These are phyloP conservation scores for Dendrocincla tyrannina DNA, from an alignment of 2,797 vertebrate species.

Conservation along the genomic window DNA sequence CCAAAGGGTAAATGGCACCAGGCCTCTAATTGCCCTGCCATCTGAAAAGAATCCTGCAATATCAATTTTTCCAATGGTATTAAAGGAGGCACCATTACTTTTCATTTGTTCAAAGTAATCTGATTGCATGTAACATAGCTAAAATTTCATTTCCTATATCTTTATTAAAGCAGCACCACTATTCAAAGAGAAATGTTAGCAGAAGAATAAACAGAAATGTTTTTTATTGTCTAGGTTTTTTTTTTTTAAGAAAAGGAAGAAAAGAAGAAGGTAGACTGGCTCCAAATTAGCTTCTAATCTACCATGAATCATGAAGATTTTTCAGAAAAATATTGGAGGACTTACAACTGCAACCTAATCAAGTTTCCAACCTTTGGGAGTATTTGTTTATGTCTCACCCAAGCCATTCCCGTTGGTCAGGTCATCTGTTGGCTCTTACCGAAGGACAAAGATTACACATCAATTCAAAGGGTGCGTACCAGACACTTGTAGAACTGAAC, in stretches of 20 bases:
- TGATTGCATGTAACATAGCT: constrained; percentile 51
- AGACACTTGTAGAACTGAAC: background rate
- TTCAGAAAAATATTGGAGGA: constrained; percentile 6
- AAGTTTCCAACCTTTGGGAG: background rate
- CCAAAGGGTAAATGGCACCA: background rate
- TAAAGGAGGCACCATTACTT: constrained; percentile 62
- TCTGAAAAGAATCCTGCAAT: constrained; percentile 17
- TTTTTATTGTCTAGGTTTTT: constrained; percentile 27
- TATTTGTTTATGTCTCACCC: constrained; percentile 29
- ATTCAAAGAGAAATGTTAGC: constrained; percentile 61
- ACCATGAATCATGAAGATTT: constrained; percentile 41
- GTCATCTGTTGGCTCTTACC: background rate
- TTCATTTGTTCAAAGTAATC: constrained; percentile 66
- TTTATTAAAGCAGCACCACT: constrained; percentile 65
- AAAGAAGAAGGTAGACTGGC: constrained; percentile 43
- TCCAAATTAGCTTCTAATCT: constrained; percentile 62
- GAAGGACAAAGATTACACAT: background rate
- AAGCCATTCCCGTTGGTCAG: background rate
- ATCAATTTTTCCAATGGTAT: constrained; percentile 47
- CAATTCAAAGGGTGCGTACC: background rate
- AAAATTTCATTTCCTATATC: constrained; percentile 69
- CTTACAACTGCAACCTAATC: constrained; percentile 49
- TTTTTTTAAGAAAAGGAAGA: constrained; percentile 9
- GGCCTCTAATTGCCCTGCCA: background rate
- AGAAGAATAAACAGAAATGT: constrained; percentile 60